Percentiles rank a stretch among this genome's conserved stretches.
phyloP scores from a whole-genome alignment of 2,113 vertebrate genomes.

The Melanerpes formicivorus region DNA sequence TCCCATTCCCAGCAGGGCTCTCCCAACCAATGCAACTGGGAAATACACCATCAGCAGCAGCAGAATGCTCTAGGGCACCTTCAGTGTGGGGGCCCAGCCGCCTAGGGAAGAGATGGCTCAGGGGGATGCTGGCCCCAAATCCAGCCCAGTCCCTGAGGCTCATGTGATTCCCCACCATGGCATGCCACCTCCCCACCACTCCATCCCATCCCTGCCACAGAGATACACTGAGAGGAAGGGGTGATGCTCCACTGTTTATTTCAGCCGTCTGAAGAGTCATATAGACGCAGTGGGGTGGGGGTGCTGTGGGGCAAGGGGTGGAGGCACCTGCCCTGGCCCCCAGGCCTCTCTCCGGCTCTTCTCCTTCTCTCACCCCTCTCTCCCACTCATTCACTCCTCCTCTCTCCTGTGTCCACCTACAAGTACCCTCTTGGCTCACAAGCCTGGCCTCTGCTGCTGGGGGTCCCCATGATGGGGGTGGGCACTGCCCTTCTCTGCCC shows the following conservation, averaged over 20 bases:
- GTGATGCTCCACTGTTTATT: slow-evolving; percentile 78
- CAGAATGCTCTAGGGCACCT: background rate
- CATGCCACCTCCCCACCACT: background rate
- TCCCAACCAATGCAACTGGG: too few species aligned
- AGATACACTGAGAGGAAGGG: background rate
- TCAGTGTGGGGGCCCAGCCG: background rate
- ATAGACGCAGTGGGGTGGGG: slow-evolving; percentile 42
- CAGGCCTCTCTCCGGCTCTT: slow-evolving; percentile 68
- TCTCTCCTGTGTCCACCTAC: slow-evolving; percentile 79
- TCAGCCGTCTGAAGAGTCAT: slow-evolving; percentile 69
- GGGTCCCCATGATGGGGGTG: background rate
- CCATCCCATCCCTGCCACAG: background rate
- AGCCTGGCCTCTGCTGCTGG: slow-evolving; percentile 52
- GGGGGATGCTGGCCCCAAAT: too few species aligned
- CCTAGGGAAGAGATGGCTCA: background rate
- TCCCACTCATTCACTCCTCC: slow-evolving; percentile 63
- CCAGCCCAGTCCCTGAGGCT: too few species aligned
- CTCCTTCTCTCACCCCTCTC: slow-evolving; percentile 57
- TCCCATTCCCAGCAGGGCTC: background rate
- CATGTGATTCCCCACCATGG: fast-evolving
- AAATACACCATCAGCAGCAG: background rate
- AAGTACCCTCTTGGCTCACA: slow-evolving; percentile 59
- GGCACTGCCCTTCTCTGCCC: slow-evolving; percentile 29
- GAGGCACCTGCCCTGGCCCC: slow-evolving; percentile 44
- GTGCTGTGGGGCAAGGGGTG: slow-evolving; percentile 37